These are phyloP conservation scores for Cheilinus undulatus DNA, from an alignment of 2,113 vertebrate species.

Conservation along the genomic window DNA sequence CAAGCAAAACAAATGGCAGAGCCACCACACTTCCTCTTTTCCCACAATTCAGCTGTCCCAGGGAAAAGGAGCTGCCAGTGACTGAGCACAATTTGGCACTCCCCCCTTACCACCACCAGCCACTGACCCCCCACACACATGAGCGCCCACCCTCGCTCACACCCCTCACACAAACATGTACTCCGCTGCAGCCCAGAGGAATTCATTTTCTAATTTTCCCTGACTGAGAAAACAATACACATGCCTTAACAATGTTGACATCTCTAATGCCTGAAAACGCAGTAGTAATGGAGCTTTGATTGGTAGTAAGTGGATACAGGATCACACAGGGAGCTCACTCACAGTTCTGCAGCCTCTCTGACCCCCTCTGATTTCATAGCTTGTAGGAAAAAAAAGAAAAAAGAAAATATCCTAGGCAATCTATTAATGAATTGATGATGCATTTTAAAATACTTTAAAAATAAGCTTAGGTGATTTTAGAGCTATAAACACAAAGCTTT, in stretches of 20 bases:
- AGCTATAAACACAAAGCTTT: too few relatives aligned
- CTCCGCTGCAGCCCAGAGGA: conserved; percentile 88
- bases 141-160: conserved; percentile 45
- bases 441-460: background rate
- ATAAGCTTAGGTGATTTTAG: background rate
- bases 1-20: conserved; percentile 76
- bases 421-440: background rate
- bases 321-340: conserved; percentile 51
- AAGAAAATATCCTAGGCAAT: background rate
- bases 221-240: conserved; percentile 87
- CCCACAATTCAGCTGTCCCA: conserved; percentile 77
- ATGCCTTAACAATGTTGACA: conserved; percentile 86
- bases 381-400: conserved; percentile 8
- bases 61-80: conserved; percentile 68
- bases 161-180: conserved; percentile 81
- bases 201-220: conserved; percentile 86
- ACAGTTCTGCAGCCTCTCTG: conserved; percentile 27
- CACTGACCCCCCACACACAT: conserved; percentile 57
- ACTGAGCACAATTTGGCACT: conserved; percentile 74
- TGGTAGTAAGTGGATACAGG: conserved; percentile 73
- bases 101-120: conserved; percentile 14
- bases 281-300: conserved; percentile 80
- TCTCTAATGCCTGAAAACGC: conserved; percentile 83
- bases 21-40: conserved; percentile 60
- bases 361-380: conserved; percentile 9